A percentile compares a stretch with the other conserved stretches of the same genome.
Evolutionary conservation across 2,888 invertebrate genomes (phyloP).

Genomic region (Zygothrica quintamaculata): DNA sequence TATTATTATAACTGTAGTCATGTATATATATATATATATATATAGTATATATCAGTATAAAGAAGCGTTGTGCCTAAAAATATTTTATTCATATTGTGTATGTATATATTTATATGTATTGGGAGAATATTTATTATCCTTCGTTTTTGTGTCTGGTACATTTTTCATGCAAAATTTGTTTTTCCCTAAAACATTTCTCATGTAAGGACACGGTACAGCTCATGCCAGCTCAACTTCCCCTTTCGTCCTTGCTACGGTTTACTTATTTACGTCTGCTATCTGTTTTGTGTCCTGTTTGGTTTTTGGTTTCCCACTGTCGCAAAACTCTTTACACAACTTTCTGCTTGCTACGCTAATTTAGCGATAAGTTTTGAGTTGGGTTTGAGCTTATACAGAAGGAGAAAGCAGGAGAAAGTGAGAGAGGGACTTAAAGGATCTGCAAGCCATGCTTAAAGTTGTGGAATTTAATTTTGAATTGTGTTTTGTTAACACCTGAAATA

Average conservation of each 20-base stretch:
- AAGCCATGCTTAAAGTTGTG: conserved; percentile 15
- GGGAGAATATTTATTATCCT: conserved; percentile 71
- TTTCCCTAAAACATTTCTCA: conserved; percentile 53
- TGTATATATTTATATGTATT: conserved; percentile 35
- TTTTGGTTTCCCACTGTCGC: conserved; percentile 53
- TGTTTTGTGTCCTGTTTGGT: conserved; percentile 28
- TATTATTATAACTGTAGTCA: no score
- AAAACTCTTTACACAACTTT: conserved; percentile 56
- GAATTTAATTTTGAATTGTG: conserved; percentile 48
- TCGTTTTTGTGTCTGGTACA: conserved; percentile 69
- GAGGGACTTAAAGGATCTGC: not conserved
- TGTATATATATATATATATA: no score
- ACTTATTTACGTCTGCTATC: no score
- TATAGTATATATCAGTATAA: no score
- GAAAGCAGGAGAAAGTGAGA: no score
- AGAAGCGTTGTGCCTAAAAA: not conserved
- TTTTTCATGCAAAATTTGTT: conserved; percentile 78
- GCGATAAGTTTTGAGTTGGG: conserved; percentile 62
- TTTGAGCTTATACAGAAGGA: conserved; percentile 24
- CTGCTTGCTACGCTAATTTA: conserved; percentile 69
- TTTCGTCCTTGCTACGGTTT: not conserved
- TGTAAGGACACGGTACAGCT: conserved; percentile 2
- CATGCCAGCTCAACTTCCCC: not conserved
- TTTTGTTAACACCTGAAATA: conserved; percentile 35
- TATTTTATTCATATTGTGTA: conserved; percentile 12